Percentiles rank a stretch among this genome's conserved stretches.
phyloP scores from a whole-genome alignment of 1,140 invertebrate species.

The Trinorchestia longiramus region DNA sequence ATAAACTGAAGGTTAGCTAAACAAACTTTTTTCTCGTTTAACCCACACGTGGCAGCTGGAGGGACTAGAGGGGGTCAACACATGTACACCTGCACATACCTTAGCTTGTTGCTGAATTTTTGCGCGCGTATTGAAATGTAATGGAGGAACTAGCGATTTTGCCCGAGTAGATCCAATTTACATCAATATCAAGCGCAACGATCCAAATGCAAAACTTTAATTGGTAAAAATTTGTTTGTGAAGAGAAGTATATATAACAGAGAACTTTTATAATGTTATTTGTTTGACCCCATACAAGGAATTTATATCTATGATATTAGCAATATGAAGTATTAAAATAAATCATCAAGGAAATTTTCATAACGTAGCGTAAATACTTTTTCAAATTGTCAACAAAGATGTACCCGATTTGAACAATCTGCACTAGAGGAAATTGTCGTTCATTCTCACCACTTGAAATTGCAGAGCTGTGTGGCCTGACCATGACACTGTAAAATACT shows the following conservation, averaged over 20 bases:
- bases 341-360: not conserved
- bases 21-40: not conserved
- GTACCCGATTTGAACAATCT: not conserved
- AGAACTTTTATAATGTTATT: not conserved
- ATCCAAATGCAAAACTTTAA: not conserved
- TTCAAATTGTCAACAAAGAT: not conserved
- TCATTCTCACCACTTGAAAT: not conserved
- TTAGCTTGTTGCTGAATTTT: not conserved
- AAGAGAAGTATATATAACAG: not conserved
- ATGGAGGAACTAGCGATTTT: not conserved
- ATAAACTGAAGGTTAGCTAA: not conserved
- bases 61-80: not conserved
- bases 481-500: too few relatives aligned
- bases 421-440: not conserved
- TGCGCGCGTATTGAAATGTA: not conserved
- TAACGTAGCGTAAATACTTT: not conserved
- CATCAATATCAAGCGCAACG: not conserved
- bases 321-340: not conserved
- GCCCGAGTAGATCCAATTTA: not conserved
- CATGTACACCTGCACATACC: not conserved
- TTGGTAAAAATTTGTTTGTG: not conserved
- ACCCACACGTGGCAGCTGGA: not conserved
- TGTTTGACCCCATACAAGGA: not conserved
- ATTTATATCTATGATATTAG: not conserved
- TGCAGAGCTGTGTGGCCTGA: not conserved